These are phyloP conservation scores for Drosophila anceps DNA, from an alignment of 2,888 invertebrate genomes.

Conservation along the genomic window DNA sequence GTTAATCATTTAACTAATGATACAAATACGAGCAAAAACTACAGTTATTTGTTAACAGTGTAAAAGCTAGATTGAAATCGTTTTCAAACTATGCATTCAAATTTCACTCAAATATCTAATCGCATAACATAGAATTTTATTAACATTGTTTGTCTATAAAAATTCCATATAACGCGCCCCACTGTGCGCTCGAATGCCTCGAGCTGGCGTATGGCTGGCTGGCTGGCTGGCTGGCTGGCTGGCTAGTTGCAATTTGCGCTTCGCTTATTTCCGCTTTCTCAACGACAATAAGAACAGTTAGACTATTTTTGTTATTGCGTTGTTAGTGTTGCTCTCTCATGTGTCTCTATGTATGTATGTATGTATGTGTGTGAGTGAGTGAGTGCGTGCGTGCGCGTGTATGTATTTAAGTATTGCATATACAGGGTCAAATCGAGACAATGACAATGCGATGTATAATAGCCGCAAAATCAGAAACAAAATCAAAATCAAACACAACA, in stretches of 20 bases:
- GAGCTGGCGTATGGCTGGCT: neutral
- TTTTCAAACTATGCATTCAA: neutral
- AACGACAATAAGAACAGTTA: conserved; percentile 44
- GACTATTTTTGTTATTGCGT: conserved; percentile 36
- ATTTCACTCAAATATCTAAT: neutral
- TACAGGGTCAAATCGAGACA: conserved; percentile 43
- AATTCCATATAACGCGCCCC: conserved; percentile 25
- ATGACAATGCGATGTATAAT: conserved; percentile 33
- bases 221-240: neutral
- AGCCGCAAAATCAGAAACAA: conserved; percentile 22
- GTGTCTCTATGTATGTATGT: neutral
- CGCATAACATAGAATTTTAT: no score
- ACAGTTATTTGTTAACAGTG: no score
- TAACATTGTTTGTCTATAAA: conserved; percentile 1
- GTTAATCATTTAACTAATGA: no score
- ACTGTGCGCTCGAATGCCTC: conserved; percentile 10
- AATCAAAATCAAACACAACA: conserved; percentile 11
- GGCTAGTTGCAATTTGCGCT: conserved; percentile 27
- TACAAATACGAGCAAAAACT: no score
- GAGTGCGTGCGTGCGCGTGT: neutral
- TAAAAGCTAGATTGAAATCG: no score
- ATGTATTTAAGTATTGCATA: conserved; percentile 20
- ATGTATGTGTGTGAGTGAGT: conserved; percentile 8
- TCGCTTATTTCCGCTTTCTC: conserved; percentile 40
- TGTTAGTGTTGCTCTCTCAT: conserved; percentile 28